phyloP scores from a whole-genome alignment of 2,113 vertebrate species.

The Nothobranchius kuhntae region DNA sequence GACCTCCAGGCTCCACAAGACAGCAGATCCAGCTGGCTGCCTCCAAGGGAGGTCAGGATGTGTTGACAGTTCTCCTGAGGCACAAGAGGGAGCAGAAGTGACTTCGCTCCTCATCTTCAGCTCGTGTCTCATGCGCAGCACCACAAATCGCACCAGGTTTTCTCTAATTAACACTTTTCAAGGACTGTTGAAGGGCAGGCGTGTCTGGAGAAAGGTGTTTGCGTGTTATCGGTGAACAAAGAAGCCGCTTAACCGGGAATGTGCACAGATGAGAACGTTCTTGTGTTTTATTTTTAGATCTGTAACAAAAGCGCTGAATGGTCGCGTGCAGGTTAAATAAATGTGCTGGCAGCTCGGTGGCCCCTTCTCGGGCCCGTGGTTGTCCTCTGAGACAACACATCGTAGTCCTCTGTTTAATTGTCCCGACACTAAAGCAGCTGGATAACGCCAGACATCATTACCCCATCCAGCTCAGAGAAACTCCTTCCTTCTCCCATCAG shows the following conservation, averaged over 20 bases:
- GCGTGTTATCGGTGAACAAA: conserved; percentile 17
- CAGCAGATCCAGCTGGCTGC: conserved; percentile 67
- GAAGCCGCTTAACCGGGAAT: neutral
- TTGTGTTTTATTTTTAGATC: neutral
- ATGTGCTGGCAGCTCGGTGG: neutral
- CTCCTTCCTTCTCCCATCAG: conserved; percentile 26
- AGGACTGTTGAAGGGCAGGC: conserved; percentile 40
- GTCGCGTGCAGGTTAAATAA: neutral
- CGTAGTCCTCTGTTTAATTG: conserved; percentile 1
- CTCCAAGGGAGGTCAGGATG: conserved; percentile 64
- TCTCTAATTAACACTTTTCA: conserved; percentile 60
- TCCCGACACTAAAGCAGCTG: conserved; percentile 8
- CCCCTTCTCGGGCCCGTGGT: conserved; percentile 1
- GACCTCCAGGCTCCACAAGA: conserved; percentile 43
- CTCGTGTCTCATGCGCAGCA: conserved; percentile 41
- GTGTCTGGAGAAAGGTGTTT: conserved; percentile 22
- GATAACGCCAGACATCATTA: conserved; percentile 25
- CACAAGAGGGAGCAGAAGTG: conserved; percentile 54
- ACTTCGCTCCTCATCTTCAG: conserved; percentile 41
- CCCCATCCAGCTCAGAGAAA: neutral
- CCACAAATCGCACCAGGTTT: conserved; percentile 40
- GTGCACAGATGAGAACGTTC: neutral
- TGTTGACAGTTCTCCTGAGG: conserved; percentile 60
- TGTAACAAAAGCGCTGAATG: neutral
- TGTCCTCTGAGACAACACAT: conserved; percentile 12